A percentile compares a stretch with the other conserved stretches of the same genome.
Conservation (phyloP, 2,113 vertebrate genomes). For the Tretioscincus oriximinensis region DNA sequence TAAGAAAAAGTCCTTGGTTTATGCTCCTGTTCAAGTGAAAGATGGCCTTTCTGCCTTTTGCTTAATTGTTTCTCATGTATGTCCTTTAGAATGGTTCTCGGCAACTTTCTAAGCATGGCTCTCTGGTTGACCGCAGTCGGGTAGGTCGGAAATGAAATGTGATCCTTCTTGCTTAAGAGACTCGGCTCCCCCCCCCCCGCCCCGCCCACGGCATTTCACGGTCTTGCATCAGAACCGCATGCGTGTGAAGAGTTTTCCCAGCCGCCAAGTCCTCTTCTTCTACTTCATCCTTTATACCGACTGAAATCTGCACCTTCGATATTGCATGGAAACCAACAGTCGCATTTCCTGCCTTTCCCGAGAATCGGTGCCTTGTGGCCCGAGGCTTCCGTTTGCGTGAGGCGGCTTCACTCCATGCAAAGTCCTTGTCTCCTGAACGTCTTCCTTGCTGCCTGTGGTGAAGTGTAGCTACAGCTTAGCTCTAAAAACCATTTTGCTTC, state of each 20-base stretch:
- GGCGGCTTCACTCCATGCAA: slow-evolving; percentile 25
- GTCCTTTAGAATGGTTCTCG: slow-evolving; percentile 72
- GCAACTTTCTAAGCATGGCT: slow-evolving; percentile 76
- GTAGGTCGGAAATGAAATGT: slow-evolving; percentile 76
- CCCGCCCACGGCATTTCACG: no score
- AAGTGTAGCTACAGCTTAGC: neutral
- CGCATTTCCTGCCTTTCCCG: neutral
- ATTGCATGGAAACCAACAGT: neutral
- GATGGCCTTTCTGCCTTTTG: slow-evolving; percentile 57
- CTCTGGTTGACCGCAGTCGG: slow-evolving; percentile 83
- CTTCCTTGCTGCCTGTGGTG: slow-evolving; percentile 5
- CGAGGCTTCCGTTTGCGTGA: slow-evolving; percentile 43
- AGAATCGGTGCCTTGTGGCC: no score
- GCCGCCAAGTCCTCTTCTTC: no score
- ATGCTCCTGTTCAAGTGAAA: slow-evolving; percentile 19
- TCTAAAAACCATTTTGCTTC: slow-evolving; percentile 11
- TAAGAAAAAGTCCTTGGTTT: no score
- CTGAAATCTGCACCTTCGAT: no score
- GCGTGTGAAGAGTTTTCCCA: no score
- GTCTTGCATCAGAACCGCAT: no score
- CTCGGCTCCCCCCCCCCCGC: no score
- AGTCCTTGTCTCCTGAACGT: slow-evolving; percentile 2
- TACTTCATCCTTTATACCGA: no score
- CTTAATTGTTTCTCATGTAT: slow-evolving; percentile 63
- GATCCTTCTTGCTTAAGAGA: neutral